Percentiles rank a stretch among this genome's conserved stretches.
These are phyloP conservation scores for Semibalanus balanoides DNA, from an alignment of 1,140 invertebrate genomes.

Conservation along the genomic window DNA sequence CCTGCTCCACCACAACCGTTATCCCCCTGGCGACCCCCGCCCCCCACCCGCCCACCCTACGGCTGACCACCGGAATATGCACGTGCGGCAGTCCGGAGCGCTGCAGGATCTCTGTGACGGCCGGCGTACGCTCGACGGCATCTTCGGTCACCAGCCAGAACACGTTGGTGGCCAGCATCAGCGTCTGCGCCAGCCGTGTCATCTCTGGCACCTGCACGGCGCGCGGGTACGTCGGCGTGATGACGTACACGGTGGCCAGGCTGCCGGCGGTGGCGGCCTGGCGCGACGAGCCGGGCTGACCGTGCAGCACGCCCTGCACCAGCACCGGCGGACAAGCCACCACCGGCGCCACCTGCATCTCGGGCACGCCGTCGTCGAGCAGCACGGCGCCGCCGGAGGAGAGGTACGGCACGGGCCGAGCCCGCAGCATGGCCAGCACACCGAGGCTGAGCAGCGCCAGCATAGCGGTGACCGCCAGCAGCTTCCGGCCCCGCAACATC, in stretches of 20 bases:
- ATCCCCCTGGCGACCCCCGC: no score
- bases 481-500: background rate
- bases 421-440: background rate
- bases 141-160: slow-evolving; percentile 89
- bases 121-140: slow-evolving; percentile 42
- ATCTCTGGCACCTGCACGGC: slow-evolving; percentile 70
- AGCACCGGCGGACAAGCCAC: background rate
- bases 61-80: slow-evolving; percentile 42
- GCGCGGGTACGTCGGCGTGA: slow-evolving; percentile 78
- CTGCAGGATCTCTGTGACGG: slow-evolving; percentile 49
- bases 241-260: slow-evolving; percentile 44
- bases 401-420: background rate
- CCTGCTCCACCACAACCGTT: no score
- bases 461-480: background rate
- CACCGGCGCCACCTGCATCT: background rate
- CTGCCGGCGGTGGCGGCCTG: background rate
- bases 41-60: no score
- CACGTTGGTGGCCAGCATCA: slow-evolving; percentile 69
- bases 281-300: no score
- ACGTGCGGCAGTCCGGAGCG: slow-evolving; percentile 50
- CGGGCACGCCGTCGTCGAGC: background rate
- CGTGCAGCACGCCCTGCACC: background rate
- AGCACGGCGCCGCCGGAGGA: background rate
- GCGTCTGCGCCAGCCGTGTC: slow-evolving; percentile 69
- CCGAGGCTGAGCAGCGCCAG: background rate